Conservation (phyloP, 2,888 invertebrate species). For the Dusona sp. region DNA sequence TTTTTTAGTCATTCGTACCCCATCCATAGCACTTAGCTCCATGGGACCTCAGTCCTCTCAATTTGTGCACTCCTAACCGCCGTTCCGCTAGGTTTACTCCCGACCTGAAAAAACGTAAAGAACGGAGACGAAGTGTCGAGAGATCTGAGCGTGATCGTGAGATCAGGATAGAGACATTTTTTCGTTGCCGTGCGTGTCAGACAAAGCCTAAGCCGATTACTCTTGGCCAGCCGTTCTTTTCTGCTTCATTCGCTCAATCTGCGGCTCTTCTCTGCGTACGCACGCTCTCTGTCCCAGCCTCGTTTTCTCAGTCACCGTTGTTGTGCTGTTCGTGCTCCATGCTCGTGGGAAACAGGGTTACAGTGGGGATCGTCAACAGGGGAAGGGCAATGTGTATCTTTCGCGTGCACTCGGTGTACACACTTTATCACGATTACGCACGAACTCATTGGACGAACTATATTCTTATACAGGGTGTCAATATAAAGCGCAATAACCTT, state of each 20-base stretch:
- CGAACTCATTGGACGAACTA: constrained; percentile 16
- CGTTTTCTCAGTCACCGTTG: constrained; percentile 53
- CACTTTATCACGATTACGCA: constrained; percentile 39
- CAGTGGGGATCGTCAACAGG: constrained; percentile 28
- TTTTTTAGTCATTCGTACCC: neutral
- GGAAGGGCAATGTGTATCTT: constrained; percentile 29
- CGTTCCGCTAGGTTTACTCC: neutral
- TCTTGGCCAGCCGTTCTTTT: constrained; percentile 51
- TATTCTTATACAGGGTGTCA: neutral
- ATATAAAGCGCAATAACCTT: neutral
- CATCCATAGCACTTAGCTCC: neutral
- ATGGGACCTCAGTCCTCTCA: neutral
- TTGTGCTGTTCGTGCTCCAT: constrained; percentile 51
- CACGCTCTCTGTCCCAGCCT: constrained; percentile 33
- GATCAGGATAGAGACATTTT: constrained; percentile 57
- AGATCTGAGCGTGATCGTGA: constrained; percentile 43
- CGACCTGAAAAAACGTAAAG: neutral
- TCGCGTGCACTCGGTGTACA: constrained; percentile 49
- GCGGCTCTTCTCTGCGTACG: constrained; percentile 41
- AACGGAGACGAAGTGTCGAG: constrained; percentile 9
- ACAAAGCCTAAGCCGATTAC: constrained; percentile 64
- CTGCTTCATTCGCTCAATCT: constrained; percentile 59
- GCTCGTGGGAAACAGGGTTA: constrained; percentile 62
- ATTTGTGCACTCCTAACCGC: neutral
- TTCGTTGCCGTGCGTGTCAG: constrained; percentile 62